A percentile compares a stretch with the other conserved stretches of the same genome.
Conservation (phyloP, 1,140 invertebrate species). For the Plectus sambesii region DNA sequence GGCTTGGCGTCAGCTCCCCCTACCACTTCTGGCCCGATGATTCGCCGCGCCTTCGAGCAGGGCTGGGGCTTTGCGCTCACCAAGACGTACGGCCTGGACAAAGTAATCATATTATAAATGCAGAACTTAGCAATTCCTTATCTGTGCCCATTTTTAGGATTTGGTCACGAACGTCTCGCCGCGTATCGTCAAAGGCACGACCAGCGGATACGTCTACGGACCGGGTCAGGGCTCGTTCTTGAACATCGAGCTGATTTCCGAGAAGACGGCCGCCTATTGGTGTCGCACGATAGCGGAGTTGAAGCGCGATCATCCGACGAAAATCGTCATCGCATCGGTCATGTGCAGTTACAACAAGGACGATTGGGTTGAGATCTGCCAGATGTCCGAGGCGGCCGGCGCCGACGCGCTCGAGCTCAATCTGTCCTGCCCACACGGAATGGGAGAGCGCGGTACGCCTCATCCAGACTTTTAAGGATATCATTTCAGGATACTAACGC, state of each 20-base stretch:
- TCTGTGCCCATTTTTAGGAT: conserved; percentile 56
- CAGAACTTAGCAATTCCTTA: conserved; percentile 2
- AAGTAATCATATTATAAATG: conserved; percentile 53
- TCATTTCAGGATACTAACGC: conserved; percentile 9
- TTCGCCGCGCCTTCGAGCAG: conserved; percentile 69
- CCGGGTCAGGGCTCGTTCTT: conserved; percentile 87
- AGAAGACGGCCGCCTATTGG: conserved; percentile 89
- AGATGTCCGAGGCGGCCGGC: conserved; percentile 63
- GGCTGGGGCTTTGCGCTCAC: conserved; percentile 94
- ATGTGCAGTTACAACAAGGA: conserved; percentile 75
- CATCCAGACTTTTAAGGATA: too few species aligned
- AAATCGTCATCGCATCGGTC: conserved; percentile 88
- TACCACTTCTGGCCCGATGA: conserved; percentile 85
- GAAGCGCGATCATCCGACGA: conserved; percentile 76
- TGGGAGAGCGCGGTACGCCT: conserved; percentile 74
- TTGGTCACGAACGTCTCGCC: conserved; percentile 91
- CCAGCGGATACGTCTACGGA: conserved; percentile 76
- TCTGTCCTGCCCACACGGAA: conserved; percentile 92
- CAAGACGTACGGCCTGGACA: conserved; percentile 87
- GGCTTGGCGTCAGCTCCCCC: conserved; percentile 92
- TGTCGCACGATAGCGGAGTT: conserved; percentile 72
- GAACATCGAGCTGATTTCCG: conserved; percentile 95
- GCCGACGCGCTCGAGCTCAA: conserved; percentile 90
- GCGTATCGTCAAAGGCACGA: conserved; percentile 80
- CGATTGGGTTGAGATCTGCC: conserved; percentile 76